Base-by-base conservation (phyloP, 2,888 invertebrate genomes). In the Sympetrum striolatum region DNA sequence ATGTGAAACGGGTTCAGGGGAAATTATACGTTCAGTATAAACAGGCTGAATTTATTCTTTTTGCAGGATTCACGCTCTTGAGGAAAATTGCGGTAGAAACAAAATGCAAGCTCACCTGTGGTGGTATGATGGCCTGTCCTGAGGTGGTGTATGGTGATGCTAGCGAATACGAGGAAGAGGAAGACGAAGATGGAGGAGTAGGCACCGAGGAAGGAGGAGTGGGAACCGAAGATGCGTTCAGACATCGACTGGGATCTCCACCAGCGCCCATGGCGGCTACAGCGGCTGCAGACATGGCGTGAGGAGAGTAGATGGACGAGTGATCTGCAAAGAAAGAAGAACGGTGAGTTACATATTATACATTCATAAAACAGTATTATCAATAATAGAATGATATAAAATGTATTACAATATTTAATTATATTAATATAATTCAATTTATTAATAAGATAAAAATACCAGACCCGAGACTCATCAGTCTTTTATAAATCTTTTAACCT, bases 181-280 rank as follows among this genome's bases (percentile, higher is more conserved):
- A 86, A 18, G 86, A 60, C 2, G 86, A 86, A 35, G 86, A 86
- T 2, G 86, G 86, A 35, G 86, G 86, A 15, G 86, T 86, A 37
- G 86, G 86, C 60, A 86, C 86, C n/a, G 86, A 86, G 22, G 86
- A 86, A 4, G 86, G 86, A 22, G 86, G 86, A 37, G 86, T 86
- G 37, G 86, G 86, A 35, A 86, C 86, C n/a, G 86, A 86, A 1
- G 86, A 86, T 37, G 86, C 58, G 86, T 86, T 86, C 58, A 86
- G 37, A 60, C 86, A 86, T 86, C 86, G 58, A 64, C 35, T 64
- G 37, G 86, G 60, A 37, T 86, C 86, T 25, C 58, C 53, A 37
- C 86, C 86, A 0, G 60, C 86, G 37, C 86, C 86, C 86, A 86
- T 86, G 15, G 86, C 86, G n/a, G 86, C 86, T 64, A 86, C 60